Base-by-base conservation (phyloP, 1,140 invertebrate species). In the Lamellibrachia luymesi region DNA sequence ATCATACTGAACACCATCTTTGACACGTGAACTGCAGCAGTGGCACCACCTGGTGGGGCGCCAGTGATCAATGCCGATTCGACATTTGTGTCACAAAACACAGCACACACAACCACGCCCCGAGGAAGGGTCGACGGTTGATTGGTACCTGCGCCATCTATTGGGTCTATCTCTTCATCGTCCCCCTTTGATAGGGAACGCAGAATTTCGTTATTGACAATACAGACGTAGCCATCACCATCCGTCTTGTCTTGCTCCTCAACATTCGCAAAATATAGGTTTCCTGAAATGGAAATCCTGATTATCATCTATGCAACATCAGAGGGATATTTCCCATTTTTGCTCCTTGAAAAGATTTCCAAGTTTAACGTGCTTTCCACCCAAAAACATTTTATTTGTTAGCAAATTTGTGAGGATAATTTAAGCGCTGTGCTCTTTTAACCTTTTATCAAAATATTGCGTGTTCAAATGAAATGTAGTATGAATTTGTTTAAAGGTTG, bases 211-310 rank as follows among this genome's bases (percentile, higher is more conserved):
- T 94, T 94, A 51, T 94, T 80, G 90, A 92, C 93, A 50, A 93
- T 51, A 51, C 94, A 94, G 25, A 92, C 91, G 92, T 94, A 94
- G 56, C 51, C 49, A 50, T 51, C 27, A 25, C 51, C 93, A 64
- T 90, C 90, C 49, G 27, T 50, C 25, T 51, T 56, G 91, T 94
- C 93, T 89, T 93, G 51, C 51, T 22, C 50, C n/a, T 64, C 52
- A 92, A 94, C 91, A 50, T 94, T 94, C 6, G 91, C 92, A 52
- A 94, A 93, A 52, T 94, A 93, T 51, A 94, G 56, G 91, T 93
- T 94, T 51, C 93, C 93, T 94, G 90, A 51, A 92, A 93, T 51
- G 56, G 92, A 91, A 91, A 51, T 50, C 49, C 51, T 91, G 2
- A 22, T 91, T 27, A 91, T 91, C 49, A 50, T 91, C 17, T 91